Evolutionary conservation across 2,888 invertebrate genomes (phyloP), one percentile per base, ranked within the genome.

Genomic region (Marasmarcha lunaedactyla): DNA sequence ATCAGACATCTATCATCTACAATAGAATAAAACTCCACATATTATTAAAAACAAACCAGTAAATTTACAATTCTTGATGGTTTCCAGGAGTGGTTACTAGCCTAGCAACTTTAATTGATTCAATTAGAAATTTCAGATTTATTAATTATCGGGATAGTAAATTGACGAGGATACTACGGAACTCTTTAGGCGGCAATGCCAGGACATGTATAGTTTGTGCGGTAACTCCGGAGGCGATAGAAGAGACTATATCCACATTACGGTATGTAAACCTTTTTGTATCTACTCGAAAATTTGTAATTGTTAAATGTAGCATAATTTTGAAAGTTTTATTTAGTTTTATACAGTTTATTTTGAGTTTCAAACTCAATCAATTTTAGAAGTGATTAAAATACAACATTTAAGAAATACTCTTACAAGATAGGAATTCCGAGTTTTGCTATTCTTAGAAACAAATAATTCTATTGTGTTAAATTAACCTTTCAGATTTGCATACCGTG

Each of bases 101-200:
- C 26, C 26, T 7, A 25, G 6, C 10, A 5, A 5, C 10, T 25
- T 7, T 25, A 10, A 15, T 42, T 43, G 30, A 39, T 25, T 44
- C 5, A 11, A 2, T 41, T n/a, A n/a, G n/a, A n/a, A n/a, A 13
- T 54, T 71, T 15, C 60, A 86, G 85, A 46, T 86, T 68, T 52
- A 84, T 90, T 0, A 91, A 87, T 56, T 94, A 89, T 62, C 85
- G 96, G 1, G 93, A 95, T 58, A 94, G 93, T 33, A 96, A 95
- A 61, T 69, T 96, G 36, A 96, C 96, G 0, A 81, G 95, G 27
- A 88, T 96, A 10, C 70, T 96, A 5, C 93, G 94, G 63, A 89
- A 91, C 44, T 93, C 95, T 0, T 78, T 96, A 1, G 95, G 95
- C 1, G 96, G 96, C 0, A 96, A 96, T 63, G 91, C 95, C 0